phyloP scores from a whole-genome alignment of 2,113 vertebrate species.

The Falco punctatus region DNA sequence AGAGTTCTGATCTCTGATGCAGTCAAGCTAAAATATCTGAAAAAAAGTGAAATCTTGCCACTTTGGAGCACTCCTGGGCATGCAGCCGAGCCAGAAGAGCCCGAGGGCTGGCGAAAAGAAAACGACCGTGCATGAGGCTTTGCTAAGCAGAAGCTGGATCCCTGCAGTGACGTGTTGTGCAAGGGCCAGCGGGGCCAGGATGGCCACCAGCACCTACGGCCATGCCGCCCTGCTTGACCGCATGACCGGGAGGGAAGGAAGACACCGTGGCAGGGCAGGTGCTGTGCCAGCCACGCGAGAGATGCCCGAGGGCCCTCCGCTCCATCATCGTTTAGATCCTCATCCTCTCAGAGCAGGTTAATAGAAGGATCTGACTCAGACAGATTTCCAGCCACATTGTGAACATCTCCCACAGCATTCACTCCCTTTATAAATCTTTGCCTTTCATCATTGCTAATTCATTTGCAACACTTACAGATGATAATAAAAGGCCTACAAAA shows the following conservation, averaged over 20 bases:
- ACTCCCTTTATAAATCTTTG: conserved; percentile 11
- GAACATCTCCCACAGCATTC: background rate
- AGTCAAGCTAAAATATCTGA: background rate
- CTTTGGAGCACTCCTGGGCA: background rate
- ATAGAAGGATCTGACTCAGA: background rate
- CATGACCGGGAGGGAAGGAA: background rate
- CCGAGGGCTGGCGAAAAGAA: background rate
- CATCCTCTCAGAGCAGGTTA: background rate
- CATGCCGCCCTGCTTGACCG: background rate
- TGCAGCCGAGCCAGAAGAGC: background rate
- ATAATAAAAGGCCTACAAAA: conserved; percentile 12
- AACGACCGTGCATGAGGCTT: background rate
- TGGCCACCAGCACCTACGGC: background rate
- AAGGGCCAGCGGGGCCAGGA: background rate
- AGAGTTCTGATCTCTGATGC: background rate
- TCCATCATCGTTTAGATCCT: background rate
- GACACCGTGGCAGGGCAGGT: background rate
- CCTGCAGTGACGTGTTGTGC: fast-evolving
- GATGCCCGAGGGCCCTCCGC: background rate
- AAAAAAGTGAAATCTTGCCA: background rate
- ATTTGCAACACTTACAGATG: background rate
- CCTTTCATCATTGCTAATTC: conserved; percentile 41
- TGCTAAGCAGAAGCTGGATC: background rate
- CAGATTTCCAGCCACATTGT: background rate
- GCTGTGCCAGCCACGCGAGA: fast-evolving